Conservation (phyloP, 2,797 vertebrate genomes). For the Brotogeris chrysoptera region DNA sequence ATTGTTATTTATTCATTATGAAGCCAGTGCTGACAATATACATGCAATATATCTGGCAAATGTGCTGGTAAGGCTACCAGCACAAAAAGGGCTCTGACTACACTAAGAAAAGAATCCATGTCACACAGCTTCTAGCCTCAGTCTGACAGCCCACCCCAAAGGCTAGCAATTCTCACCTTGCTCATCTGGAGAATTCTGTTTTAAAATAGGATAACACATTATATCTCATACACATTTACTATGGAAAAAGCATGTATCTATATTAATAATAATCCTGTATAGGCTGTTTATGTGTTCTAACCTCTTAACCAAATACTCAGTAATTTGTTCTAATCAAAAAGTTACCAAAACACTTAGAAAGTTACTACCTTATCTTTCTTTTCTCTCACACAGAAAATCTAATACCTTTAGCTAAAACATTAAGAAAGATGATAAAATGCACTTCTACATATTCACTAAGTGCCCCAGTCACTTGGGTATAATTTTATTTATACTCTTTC, state of each 20-base stretch:
- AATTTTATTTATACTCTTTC: neutral
- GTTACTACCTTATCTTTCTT: neutral
- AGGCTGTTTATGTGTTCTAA: neutral
- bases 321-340: neutral
- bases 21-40: neutral
- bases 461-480: rapidly evolving
- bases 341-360: neutral
- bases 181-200: neutral
- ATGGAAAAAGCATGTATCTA: neutral
- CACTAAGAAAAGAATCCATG: neutral
- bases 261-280: neutral
- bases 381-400: neutral
- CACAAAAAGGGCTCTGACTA: neutral
- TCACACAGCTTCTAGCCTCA: neutral
- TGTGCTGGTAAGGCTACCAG: neutral
- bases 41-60: neutral
- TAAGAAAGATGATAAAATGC: neutral
- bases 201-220: neutral
- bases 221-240: neutral
- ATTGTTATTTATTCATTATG: neutral
- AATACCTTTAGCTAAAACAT: neutral
- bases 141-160: neutral
- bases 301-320: neutral
- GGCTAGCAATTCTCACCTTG: neutral
- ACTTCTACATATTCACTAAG: neutral